Percentiles rank a stretch among this genome's conserved stretches.
Conservation (phyloP, 2,888 invertebrate genomes). For the Acanthosepion esculentum region DNA sequence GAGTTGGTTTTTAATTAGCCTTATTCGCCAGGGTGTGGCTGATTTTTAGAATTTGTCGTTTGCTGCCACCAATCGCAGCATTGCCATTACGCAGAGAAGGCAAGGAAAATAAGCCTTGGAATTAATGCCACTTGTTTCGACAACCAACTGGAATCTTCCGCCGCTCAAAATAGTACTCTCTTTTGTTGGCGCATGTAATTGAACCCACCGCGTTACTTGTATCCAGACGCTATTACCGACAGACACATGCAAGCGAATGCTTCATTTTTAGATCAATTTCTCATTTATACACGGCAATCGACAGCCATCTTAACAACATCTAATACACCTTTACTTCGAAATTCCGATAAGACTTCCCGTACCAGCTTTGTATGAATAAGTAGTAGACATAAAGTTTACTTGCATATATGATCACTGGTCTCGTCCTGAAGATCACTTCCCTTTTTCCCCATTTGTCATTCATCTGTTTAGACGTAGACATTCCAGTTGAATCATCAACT, state of each 20-base stretch:
- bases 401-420: not conserved
- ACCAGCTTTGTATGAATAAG: not conserved
- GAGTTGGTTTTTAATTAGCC: not conserved
- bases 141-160: not conserved
- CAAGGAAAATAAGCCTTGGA: not conserved
- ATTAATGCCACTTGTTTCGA: not conserved
- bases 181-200: not conserved
- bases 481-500: not conserved
- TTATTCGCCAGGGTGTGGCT: not conserved
- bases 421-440: not conserved
- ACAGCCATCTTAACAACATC: not conserved
- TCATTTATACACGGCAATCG: not conserved
- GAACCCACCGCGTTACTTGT: not conserved
- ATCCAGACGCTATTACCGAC: not conserved
- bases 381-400: not conserved
- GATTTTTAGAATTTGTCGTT: not conserved
- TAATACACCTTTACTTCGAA: not conserved
- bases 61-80: not conserved
- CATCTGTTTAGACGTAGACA: not conserved
- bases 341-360: not conserved
- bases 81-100: no score
- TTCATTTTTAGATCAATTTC: constrained; percentile 5
- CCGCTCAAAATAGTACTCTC: not conserved
- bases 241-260: not conserved
- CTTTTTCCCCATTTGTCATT: not conserved